Evolutionary conservation across 2,888 invertebrate species (phyloP).

Genomic region (Trissolcus japonicus): DNA sequence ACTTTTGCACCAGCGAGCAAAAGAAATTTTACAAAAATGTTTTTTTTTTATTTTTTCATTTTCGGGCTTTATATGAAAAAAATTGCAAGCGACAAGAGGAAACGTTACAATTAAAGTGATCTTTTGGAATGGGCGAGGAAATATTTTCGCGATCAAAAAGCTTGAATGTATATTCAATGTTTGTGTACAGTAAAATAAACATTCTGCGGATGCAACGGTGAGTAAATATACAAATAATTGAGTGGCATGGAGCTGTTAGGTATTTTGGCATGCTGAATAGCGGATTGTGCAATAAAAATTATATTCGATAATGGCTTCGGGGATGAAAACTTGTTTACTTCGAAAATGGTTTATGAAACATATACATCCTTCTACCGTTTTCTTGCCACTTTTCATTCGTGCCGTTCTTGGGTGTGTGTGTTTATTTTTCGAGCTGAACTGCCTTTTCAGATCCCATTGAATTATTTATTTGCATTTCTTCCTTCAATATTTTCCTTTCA

Average conservation of each 20-base stretch:
- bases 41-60: too few species aligned
- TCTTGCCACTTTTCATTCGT: constrained; percentile 7
- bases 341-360: constrained; percentile 23
- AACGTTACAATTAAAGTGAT: too few species aligned
- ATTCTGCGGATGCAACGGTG: too few species aligned
- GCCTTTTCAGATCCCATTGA: neutral
- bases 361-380: constrained; percentile 11
- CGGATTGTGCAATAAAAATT: constrained; percentile 16
- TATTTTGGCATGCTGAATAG: constrained; percentile 5
- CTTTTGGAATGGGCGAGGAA: too few species aligned
- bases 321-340: constrained; percentile 24
- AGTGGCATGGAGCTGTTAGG: neutral
- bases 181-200: constrained; percentile 1
- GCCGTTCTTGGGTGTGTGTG: constrained; percentile 17
- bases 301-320: constrained; percentile 15
- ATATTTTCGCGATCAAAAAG: too few species aligned
- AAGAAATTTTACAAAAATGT: too few species aligned
- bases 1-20: too few species aligned
- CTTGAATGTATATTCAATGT: too few species aligned
- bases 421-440: constrained; percentile 7
- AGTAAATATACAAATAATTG: neutral
- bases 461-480: constrained; percentile 2
- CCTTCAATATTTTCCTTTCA: too few species aligned
- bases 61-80: too few species aligned
- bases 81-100: too few species aligned